These are phyloP conservation scores for Drosophila saltans DNA, from an alignment of 1,140 invertebrate genomes.

Conservation along the genomic window DNA sequence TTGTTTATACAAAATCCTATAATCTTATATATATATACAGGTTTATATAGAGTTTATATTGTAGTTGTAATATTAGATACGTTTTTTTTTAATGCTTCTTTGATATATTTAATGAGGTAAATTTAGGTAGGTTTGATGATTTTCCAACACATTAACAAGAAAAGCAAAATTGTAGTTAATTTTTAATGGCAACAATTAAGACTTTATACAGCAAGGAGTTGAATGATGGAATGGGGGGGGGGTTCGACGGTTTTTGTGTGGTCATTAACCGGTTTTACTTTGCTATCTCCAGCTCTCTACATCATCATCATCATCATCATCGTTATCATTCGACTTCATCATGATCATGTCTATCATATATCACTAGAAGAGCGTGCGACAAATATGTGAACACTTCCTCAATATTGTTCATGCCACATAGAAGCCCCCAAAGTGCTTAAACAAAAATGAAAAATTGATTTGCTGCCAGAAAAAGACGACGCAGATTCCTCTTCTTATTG, in stretches of 20 bases:
- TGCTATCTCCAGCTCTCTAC: slow-evolving; percentile 1
- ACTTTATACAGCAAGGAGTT: not conserved
- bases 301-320: not conserved
- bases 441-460: slow-evolving; percentile 46
- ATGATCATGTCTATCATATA: slow-evolving; percentile 48
- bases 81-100: not conserved
- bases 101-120: slow-evolving; percentile 8
- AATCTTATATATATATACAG: too few species aligned
- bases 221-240: not conserved
- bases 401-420: slow-evolving; percentile 36
- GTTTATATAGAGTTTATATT: too few species aligned
- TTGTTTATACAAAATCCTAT: not conserved
- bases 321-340: slow-evolving; percentile 19
- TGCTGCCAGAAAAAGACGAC: slow-evolving; percentile 23
- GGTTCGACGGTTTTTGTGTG: not conserved
- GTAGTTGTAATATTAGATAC: slow-evolving; percentile 1
- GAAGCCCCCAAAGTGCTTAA: slow-evolving; percentile 9
- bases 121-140: slow-evolving; percentile 7
- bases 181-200: slow-evolving; percentile 44
- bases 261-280: slow-evolving; percentile 8
- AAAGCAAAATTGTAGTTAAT: slow-evolving; percentile 35
- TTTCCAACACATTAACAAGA: slow-evolving; percentile 14
- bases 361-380: slow-evolving; percentile 21
- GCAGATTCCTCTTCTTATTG: not conserved
- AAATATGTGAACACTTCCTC: slow-evolving; percentile 21